These are phyloP conservation scores for Margarornis squamiger DNA, from an alignment of 2,797 vertebrate genomes.

Conservation along the genomic window DNA sequence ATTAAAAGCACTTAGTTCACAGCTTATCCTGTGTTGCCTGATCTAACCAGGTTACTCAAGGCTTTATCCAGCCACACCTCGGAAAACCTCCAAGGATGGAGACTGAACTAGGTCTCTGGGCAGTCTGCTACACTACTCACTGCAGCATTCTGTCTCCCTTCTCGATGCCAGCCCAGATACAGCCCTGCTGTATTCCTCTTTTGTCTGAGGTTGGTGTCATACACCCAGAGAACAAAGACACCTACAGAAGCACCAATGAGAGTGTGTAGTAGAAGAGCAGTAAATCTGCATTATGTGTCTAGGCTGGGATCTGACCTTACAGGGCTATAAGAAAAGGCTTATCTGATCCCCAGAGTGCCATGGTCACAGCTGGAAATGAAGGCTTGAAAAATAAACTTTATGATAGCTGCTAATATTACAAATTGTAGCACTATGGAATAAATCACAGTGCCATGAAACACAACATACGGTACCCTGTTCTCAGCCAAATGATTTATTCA, in stretches of 20 bases:
- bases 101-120: no score
- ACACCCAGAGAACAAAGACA: conserved; percentile 19
- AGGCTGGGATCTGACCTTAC: conserved; percentile 24
- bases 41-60: neutral
- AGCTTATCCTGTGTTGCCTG: neutral
- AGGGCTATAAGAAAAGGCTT: conserved; percentile 20
- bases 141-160: neutral
- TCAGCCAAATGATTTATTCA: conserved; percentile 73
- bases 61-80: neutral
- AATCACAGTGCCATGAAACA: conserved; percentile 63
- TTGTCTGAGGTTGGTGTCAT: neutral
- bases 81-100: neutral
- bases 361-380: conserved; percentile 63
- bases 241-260: conserved; percentile 8
- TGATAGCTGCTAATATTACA: conserved; percentile 71
- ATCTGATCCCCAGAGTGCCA: conserved; percentile 37
- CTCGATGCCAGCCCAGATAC: neutral
- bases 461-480: conserved; percentile 64
- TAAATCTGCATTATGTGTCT: conserved; percentile 33
- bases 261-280: neutral
- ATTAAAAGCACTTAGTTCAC: neutral
- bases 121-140: neutral
- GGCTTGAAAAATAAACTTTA: conserved; percentile 69
- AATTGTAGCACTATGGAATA: conserved; percentile 60
- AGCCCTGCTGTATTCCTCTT: neutral